A percentile compares a stretch with the other conserved stretches of the same genome.
Conservation (phyloP, 2,113 vertebrate genomes). For the Trachemys scripta region DNA sequence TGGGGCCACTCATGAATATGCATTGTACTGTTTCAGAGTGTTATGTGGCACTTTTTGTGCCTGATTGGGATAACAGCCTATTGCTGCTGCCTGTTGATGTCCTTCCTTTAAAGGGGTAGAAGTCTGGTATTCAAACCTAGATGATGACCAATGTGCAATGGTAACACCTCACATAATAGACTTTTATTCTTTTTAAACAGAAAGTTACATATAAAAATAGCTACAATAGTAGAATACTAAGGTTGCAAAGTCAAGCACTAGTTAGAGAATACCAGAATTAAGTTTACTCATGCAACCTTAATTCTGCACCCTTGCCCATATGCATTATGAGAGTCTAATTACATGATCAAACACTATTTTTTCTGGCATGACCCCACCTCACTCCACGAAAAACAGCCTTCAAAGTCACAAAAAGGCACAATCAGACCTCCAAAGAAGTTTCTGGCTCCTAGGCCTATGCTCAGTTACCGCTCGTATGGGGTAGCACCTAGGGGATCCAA, state of each 20-base stretch:
- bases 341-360: background rate
- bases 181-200: background rate
- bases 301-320: background rate
- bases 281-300: background rate
- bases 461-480: background rate
- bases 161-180: background rate
- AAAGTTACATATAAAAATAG: background rate
- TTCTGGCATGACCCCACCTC: background rate
- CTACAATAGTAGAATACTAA: background rate
- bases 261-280: background rate
- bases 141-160: background rate
- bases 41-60: background rate
- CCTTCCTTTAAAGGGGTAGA: background rate
- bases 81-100: background rate
- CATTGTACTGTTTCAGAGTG: accelerated
- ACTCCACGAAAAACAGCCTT: background rate
- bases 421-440: background rate
- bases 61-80: background rate
- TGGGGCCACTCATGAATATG: background rate
- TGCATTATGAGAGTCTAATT: background rate
- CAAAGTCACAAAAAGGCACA: background rate
- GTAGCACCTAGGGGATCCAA: background rate
- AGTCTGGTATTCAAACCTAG: background rate
- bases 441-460: background rate
- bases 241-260: slow-evolving; percentile 6